These are phyloP conservation scores for Amblyopsis rosae DNA, from an alignment of 2,113 vertebrate genomes.

Conservation along the genomic window DNA sequence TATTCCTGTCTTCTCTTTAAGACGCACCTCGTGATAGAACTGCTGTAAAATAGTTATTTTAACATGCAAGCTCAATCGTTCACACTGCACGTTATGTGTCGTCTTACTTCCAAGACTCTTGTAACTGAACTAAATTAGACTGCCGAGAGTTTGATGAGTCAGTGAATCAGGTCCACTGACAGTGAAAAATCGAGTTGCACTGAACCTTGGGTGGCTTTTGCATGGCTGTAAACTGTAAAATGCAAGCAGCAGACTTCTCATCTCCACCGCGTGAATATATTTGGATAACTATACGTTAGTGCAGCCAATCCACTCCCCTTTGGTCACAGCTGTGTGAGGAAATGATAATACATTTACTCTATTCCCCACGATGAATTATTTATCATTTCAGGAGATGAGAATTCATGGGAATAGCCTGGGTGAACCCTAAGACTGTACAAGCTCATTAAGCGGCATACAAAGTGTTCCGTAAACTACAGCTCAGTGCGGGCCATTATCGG, in stretches of 20 bases:
- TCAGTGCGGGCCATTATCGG: slow-evolving; percentile 37
- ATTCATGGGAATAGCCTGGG: slow-evolving; percentile 51
- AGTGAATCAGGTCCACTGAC: background rate
- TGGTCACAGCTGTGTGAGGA: slow-evolving; percentile 46
- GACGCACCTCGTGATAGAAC: background rate
- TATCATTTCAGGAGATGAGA: slow-evolving; percentile 40
- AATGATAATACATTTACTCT: slow-evolving; percentile 46
- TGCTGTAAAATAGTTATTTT: background rate
- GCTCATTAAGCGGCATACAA: slow-evolving; percentile 30
- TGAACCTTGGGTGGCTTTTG: background rate
- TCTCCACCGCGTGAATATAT: slow-evolving; percentile 4
- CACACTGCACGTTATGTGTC: background rate
- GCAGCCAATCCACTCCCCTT: slow-evolving; percentile 27
- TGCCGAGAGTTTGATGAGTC: background rate
- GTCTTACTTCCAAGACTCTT: background rate
- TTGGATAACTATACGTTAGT: slow-evolving; percentile 9
- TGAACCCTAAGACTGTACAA: slow-evolving; percentile 39
- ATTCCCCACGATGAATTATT: slow-evolving; percentile 50
- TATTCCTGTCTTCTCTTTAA: background rate
- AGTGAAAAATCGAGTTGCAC: background rate
- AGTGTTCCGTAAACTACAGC: slow-evolving; percentile 36
- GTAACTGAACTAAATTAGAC: slow-evolving; percentile 3
- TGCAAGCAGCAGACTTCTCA: slow-evolving; percentile 7
- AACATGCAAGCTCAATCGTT: background rate
- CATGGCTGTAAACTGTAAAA: slow-evolving; percentile 3